Conservation (phyloP, 2,888 invertebrate species). For the Monochamus alternatus region DNA sequence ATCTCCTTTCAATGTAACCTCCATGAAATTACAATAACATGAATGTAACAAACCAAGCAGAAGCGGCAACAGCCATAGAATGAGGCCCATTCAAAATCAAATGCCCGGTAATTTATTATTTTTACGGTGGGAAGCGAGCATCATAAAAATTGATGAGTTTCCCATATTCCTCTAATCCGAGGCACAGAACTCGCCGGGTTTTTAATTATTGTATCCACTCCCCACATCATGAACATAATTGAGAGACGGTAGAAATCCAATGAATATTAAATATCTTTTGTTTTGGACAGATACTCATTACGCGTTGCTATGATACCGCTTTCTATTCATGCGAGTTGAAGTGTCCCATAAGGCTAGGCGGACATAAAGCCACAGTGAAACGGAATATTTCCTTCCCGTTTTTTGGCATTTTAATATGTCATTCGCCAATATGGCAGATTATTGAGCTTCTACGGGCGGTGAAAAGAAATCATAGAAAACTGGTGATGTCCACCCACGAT, state of each 20-base stretch:
- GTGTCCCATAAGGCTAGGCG: too few species aligned
- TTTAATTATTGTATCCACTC: conserved; percentile 11
- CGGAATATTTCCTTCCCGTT: too few species aligned
- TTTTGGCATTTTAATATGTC: too few species aligned
- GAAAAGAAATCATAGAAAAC: too few species aligned
- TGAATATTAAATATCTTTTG: conserved; percentile 9
- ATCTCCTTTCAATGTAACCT: too few species aligned
- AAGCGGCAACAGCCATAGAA: too few species aligned
- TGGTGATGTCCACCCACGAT: too few species aligned
- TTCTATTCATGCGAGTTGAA: neutral
- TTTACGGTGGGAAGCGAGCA: neutral
- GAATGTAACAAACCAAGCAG: too few species aligned
- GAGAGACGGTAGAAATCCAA: conserved; percentile 1
- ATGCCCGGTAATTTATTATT: neutral
- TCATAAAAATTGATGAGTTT: conserved; percentile 13
- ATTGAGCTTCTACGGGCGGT: too few species aligned
- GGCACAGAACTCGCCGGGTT: neutral
- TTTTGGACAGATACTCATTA: conserved; percentile 7
- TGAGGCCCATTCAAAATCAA: neutral
- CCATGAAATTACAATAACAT: too few species aligned
- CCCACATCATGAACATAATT: neutral
- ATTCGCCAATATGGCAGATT: too few species aligned
- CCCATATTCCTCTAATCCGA: conserved; percentile 6
- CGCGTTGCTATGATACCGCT: neutral
- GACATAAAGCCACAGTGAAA: too few species aligned